A percentile compares a stretch with the other conserved stretches of the same genome.
Evolutionary conservation across 53 echinoderm and acorn worm species (phyloP).

Genomic region (Pentamera pediparva): DNA sequence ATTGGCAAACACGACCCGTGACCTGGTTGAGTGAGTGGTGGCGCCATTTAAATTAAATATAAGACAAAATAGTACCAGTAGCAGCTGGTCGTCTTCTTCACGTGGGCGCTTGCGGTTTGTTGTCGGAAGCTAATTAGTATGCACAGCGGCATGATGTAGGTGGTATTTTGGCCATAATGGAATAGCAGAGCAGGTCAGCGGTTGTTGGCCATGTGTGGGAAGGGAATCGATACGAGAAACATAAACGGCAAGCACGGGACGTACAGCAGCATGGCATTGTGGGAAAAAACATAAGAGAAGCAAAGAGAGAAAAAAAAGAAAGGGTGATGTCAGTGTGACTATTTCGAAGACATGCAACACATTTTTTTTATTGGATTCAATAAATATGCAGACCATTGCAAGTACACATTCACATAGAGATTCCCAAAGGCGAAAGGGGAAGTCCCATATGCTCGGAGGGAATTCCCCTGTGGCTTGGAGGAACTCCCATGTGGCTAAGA

Average conservation of each 20-base stretch:
- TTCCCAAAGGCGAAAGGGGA: too few relatives aligned
- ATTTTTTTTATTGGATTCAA: too few relatives aligned
- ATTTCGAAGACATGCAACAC: conserved; percentile 28
- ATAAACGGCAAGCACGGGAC: conserved; percentile 99
- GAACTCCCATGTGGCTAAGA: too few relatives aligned
- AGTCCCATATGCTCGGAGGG: too few relatives aligned
- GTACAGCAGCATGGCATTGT: conserved; percentile 99
- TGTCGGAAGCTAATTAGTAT: conserved; percentile 99
- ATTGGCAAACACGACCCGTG: conserved; percentile 23
- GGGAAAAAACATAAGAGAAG: conserved; percentile 92
- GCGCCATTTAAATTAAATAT: conserved; percentile 56
- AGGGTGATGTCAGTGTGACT: conserved; percentile 73
- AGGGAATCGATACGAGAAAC: conserved; percentile 81
- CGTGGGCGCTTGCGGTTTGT: conserved; percentile 96
- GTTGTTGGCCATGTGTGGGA: conserved; percentile 88
- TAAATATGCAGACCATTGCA: too few relatives aligned
- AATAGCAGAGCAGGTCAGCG: conserved; percentile 85
- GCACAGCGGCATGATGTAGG: conserved; percentile 99
- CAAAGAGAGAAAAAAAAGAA: conserved; percentile 78
- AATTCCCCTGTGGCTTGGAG: too few relatives aligned
- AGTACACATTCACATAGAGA: too few relatives aligned
- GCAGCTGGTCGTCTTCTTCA: conserved; percentile 65
- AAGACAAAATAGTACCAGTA: conserved; percentile 92
- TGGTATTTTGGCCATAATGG: conserved; percentile 99
- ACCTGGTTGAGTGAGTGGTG: conserved; percentile 32